phyloP scores from a whole-genome alignment of 2,113 vertebrate species.

The Platysteira castanea region DNA sequence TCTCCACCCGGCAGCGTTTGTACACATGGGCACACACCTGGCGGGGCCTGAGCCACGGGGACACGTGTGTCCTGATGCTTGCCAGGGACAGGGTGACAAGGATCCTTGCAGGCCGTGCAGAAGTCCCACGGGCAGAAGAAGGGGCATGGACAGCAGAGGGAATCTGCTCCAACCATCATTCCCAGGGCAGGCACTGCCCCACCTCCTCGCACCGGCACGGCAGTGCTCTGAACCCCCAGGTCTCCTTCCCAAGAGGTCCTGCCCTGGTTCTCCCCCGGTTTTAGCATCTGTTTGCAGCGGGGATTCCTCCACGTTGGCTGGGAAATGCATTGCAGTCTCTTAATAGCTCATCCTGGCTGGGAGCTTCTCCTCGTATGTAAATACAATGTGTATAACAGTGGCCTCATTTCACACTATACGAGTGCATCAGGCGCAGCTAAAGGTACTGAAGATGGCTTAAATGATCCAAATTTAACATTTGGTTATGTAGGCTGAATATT shows the following conservation, averaged over 20 bases:
- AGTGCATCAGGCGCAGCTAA: neutral
- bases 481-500: neutral
- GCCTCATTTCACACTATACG: neutral
- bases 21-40: neutral
- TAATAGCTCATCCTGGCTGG: neutral
- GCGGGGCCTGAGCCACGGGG: neutral
- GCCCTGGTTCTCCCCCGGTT: neutral
- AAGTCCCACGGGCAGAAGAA: neutral
- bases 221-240: neutral
- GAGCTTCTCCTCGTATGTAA: neutral
- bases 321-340: neutral
- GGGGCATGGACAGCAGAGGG: neutral
- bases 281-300: neutral
- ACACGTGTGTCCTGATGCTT: rapidly evolving
- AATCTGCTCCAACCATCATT: neutral
- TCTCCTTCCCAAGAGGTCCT: neutral
- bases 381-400: neutral
- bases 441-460: neutral
- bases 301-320: neutral
- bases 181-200: neutral
- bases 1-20: neutral
- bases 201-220: neutral
- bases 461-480: neutral
- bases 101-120: neutral
- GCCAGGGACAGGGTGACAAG: neutral